Conservation (phyloP, 2,797 vertebrate species). For the Morus bassanus region DNA sequence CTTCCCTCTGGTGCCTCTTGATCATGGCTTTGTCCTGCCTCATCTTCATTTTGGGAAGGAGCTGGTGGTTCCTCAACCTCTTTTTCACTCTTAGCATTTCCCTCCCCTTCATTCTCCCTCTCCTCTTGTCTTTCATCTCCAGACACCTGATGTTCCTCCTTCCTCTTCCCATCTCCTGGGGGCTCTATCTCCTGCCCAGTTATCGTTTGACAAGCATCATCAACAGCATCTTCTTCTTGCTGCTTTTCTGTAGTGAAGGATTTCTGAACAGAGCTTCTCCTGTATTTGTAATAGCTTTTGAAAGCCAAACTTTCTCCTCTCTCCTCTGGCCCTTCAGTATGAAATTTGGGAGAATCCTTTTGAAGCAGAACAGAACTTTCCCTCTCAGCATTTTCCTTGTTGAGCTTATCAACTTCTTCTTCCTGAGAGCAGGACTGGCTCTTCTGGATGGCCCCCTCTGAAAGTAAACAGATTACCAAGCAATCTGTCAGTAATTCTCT, state of each 20-base stretch:
- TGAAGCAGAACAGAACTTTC: constrained; percentile 42
- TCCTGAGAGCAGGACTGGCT: constrained; percentile 75
- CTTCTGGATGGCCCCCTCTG: constrained; percentile 75
- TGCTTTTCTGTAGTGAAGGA: background rate
- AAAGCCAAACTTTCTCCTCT: background rate
- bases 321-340: background rate
- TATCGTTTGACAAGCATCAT: background rate
- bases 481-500: background rate
- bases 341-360: background rate
- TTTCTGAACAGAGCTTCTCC: constrained; percentile 13
- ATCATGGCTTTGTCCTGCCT: constrained; percentile 7
- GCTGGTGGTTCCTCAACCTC: background rate
- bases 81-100: constrained; percentile 12
- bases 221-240: background rate
- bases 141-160: background rate
- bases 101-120: background rate
- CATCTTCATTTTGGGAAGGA: background rate
- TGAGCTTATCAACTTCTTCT: constrained; percentile 81
- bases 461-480: constrained; percentile 50
- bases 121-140: constrained; percentile 13
- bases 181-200: background rate
- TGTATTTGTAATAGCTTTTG: background rate
- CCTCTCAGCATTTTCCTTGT: constrained; percentile 81
- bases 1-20: constrained; percentile 17
- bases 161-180: background rate